Conservation (phyloP, 2,888 invertebrate species). For the Therioaphis trifolii region DNA sequence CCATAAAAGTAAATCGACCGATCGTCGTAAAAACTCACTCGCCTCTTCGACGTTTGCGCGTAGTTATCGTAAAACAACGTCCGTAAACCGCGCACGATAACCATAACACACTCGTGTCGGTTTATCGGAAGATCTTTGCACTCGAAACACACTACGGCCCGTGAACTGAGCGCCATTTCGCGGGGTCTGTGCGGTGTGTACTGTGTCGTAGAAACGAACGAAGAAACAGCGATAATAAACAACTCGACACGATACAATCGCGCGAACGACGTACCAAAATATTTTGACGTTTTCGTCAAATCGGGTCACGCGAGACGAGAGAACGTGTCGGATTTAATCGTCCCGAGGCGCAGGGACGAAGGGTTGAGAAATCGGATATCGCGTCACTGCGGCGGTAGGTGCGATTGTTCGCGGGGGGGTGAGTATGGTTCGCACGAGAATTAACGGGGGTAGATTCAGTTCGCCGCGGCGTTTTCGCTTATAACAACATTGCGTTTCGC, state of each 20-base stretch:
- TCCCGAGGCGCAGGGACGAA: no score
- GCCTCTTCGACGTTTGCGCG: not conserved
- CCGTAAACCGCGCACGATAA: no score
- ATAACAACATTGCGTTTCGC: not conserved
- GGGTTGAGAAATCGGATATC: conserved; percentile 29
- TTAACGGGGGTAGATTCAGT: not conserved
- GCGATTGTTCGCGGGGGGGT: no score
- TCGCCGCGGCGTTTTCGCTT: no score
- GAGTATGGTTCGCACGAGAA: not conserved
- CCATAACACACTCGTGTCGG: no score
- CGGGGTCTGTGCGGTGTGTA: no score
- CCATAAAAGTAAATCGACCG: conserved; percentile 3
- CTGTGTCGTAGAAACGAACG: no score
- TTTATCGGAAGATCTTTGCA: not conserved
- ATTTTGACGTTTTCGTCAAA: conserved; percentile 31
- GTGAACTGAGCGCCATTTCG: not conserved
- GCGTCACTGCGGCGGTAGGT: not conserved
- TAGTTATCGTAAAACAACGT: not conserved
- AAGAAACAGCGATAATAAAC: no score
- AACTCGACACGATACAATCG: not conserved
- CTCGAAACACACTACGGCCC: not conserved
- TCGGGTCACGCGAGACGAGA: not conserved
- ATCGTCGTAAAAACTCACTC: conserved; percentile 9
- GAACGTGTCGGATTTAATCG: conserved; percentile 24
- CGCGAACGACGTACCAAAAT: not conserved